Conservation (phyloP, 2,888 invertebrate species). For the Ditula angustiorana region DNA sequence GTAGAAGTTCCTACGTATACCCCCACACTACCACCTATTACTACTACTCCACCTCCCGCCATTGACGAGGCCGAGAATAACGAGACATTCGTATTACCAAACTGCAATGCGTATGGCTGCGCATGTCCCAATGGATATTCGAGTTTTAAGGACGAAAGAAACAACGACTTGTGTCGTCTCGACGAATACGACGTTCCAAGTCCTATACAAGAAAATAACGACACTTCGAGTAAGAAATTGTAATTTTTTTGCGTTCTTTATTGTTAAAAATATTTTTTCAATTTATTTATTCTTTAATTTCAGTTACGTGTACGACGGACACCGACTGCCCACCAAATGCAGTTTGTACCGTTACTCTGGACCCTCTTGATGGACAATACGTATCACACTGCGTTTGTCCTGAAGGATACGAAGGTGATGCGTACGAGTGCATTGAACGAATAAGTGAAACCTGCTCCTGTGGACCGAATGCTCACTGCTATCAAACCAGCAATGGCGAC, state of each 20-base stretch:
- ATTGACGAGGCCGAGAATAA: constrained; percentile 68
- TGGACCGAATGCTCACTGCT: constrained; percentile 90
- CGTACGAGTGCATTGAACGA: constrained; percentile 88
- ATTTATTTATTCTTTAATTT: constrained; percentile 55
- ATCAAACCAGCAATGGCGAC: constrained; percentile 87
- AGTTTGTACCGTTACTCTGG: constrained; percentile 87
- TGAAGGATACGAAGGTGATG: constrained; percentile 94
- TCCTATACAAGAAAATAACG: constrained; percentile 45
- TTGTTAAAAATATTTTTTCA: background rate
- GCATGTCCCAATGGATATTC: constrained; percentile 70
- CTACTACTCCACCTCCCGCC: constrained; percentile 15
- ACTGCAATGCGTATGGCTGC: constrained; percentile 64
- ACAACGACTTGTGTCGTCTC: constrained; percentile 68
- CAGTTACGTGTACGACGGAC: constrained; percentile 90
- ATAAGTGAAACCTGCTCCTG: constrained; percentile 84
- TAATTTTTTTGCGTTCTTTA: background rate
- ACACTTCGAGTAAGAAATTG: constrained; percentile 60
- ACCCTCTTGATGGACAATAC: constrained; percentile 65
- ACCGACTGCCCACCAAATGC: constrained; percentile 94
- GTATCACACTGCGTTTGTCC: constrained; percentile 89
- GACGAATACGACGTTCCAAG: constrained; percentile 46
- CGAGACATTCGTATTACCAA: constrained; percentile 65
- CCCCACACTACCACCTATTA: constrained; percentile 11
- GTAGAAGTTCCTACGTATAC: constrained; percentile 43
- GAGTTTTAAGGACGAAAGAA: constrained; percentile 61